A percentile compares a stretch with the other conserved stretches of the same genome.
These are phyloP conservation scores for Nomada flava DNA, from an alignment of 2,888 invertebrate genomes.

Conservation along the genomic window DNA sequence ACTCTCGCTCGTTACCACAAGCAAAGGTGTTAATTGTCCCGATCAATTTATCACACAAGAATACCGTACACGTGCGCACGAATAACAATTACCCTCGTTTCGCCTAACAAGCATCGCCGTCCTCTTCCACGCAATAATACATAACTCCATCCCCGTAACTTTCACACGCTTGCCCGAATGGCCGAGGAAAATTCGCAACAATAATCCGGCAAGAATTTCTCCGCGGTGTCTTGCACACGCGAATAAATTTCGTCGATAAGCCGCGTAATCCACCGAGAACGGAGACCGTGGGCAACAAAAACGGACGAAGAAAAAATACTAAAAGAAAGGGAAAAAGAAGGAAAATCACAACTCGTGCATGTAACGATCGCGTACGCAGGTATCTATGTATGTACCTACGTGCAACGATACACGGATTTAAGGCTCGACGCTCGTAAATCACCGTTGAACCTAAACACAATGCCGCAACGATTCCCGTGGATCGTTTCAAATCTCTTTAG, in stretches of 20 bases:
- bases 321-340: no score
- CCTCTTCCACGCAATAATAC: no score
- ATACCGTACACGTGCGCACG: not conserved
- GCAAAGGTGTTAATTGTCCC: no score
- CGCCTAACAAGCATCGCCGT: not conserved
- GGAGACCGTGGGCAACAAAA: no score
- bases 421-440: constrained; percentile 60
- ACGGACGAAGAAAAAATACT: no score
- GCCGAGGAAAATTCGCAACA: not conserved
- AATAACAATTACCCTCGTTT: not conserved
- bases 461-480: constrained; percentile 54
- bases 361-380: constrained; percentile 28
- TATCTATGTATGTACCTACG: constrained; percentile 13
- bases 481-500: constrained; percentile 65
- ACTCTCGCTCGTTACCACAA: no score
- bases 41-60: no score
- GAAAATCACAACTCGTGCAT: constrained; percentile 26
- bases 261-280: constrained; percentile 16
- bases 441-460: constrained; percentile 66
- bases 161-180: not conserved
- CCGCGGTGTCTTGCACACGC: not conserved
- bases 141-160: not conserved
- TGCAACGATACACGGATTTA: constrained; percentile 49
- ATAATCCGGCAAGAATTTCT: not conserved
- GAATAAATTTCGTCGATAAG: constrained; percentile 28